Evolutionary conservation across 2,113 vertebrate genomes (phyloP).

Genomic region (Erythrolamprus reginae): DNA sequence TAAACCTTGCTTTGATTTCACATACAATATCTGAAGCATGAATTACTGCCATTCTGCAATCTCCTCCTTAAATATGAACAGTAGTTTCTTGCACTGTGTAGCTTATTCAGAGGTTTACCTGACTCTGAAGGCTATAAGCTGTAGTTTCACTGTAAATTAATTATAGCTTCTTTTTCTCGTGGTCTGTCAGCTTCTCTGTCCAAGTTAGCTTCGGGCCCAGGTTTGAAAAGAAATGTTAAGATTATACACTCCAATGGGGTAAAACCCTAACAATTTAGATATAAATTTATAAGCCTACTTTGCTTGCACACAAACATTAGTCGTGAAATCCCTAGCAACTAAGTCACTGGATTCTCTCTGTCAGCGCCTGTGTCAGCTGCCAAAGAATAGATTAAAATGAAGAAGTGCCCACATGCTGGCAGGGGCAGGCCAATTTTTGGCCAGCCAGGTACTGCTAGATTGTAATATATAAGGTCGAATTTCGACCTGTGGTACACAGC

Average conservation of each 20-base stretch:
- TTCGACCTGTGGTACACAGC: conserved; percentile 84
- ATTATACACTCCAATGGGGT: conserved; percentile 58
- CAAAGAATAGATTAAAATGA: conserved; percentile 89
- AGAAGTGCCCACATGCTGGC: conserved; percentile 91
- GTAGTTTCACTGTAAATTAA: conserved; percentile 48
- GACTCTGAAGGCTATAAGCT: conserved; percentile 47
- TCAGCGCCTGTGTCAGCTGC: conserved; percentile 88
- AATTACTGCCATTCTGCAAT: conserved; percentile 35
- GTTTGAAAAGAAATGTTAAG: conserved; percentile 56
- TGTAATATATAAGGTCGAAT: conserved; percentile 83
- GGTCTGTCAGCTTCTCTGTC: conserved; percentile 57
- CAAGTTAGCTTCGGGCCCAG: conserved; percentile 75
- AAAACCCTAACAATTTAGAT: conserved; percentile 60
- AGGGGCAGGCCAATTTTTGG: conserved; percentile 75
- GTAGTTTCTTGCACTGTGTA: conserved; percentile 47
- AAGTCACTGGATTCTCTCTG: conserved; percentile 93
- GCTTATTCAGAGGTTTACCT: conserved; percentile 36
- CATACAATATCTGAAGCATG: conserved; percentile 48
- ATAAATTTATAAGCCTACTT: conserved; percentile 56
- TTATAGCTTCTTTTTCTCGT: conserved; percentile 50
- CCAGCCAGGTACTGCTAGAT: conserved; percentile 82
- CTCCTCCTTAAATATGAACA: conserved; percentile 47
- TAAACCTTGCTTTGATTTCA: conserved; percentile 58
- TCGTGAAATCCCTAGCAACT: conserved; percentile 80
- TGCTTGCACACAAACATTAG: conserved; percentile 72